These are phyloP conservation scores for Auanema sp. DNA, from an alignment of 2,888 invertebrate genomes.

Conservation along the genomic window DNA sequence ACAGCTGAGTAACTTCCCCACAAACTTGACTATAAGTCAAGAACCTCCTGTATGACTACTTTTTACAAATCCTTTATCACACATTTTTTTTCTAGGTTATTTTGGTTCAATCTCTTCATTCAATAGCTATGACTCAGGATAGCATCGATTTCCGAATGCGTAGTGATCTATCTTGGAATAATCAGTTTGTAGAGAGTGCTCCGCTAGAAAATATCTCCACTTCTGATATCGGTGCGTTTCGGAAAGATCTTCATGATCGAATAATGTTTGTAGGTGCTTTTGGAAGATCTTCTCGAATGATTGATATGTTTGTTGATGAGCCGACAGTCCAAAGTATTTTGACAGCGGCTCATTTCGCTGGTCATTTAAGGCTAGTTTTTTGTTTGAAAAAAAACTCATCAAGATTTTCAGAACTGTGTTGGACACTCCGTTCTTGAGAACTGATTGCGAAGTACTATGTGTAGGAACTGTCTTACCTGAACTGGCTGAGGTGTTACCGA, in stretches of 20 bases:
- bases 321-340: conserved; percentile 55
- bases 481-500: conserved; percentile 43
- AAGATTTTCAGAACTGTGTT: conserved; percentile 44
- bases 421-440: conserved; percentile 53
- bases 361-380: conserved; percentile 37
- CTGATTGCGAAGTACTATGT: conserved; percentile 58
- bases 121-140: conserved; percentile 46
- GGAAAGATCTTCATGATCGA: not conserved
- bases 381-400: not conserved
- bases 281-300: conserved; percentile 44
- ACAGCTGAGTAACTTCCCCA: conserved; percentile 54
- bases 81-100: conserved; percentile 25
- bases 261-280: conserved; percentile 30
- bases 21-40: conserved; percentile 44
- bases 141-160: conserved; percentile 53
- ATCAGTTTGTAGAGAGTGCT: conserved; percentile 42
- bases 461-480: conserved; percentile 58
- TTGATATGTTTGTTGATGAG: conserved; percentile 59
- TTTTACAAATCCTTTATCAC: not conserved
- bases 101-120: conserved; percentile 49
- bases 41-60: conserved; percentile 43
- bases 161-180: conserved; percentile 45
- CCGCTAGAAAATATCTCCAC: conserved; percentile 33
- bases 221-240: conserved; percentile 30
- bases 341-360: conserved; percentile 58